Conservation (phyloP, 2,888 invertebrate species). For the Orthosia gracilis region DNA sequence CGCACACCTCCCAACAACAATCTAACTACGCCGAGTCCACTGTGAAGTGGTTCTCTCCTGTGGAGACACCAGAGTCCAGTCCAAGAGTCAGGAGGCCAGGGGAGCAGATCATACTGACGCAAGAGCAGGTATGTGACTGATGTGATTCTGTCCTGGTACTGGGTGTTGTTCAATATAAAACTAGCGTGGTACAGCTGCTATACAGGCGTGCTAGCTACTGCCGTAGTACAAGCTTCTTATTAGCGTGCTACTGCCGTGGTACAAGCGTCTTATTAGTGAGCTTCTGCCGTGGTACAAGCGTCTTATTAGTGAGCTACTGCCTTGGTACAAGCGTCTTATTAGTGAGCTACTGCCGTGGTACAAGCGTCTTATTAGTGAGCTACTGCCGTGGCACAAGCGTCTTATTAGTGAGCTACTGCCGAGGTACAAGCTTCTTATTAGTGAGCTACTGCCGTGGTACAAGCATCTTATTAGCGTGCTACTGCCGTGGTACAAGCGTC, state of each 20-base stretch:
- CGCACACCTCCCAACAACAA: conserved; percentile 72
- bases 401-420: neutral
- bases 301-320: neutral
- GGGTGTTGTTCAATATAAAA: too few species aligned
- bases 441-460: neutral
- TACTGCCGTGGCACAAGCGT: neutral
- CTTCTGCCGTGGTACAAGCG: neutral
- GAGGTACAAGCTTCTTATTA: too few species aligned
- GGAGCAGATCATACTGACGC: conserved; percentile 81
- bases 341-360: neutral
- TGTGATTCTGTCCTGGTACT: neutral
- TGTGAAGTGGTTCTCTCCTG: conserved; percentile 94
- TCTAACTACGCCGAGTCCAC: conserved; percentile 92
- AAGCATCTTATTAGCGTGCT: too few species aligned
- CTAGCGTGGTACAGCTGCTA: neutral
- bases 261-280: neutral
- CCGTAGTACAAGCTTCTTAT: neutral
- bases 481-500: neutral
- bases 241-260: neutral
- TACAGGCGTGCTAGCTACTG: too few species aligned
- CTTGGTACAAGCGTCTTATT: neutral
- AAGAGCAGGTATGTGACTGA: conserved; percentile 80
- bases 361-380: too few species aligned
- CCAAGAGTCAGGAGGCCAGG: conserved; percentile 76
- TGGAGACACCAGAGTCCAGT: conserved; percentile 92